Evolutionary conservation across 2,113 vertebrate species (phyloP), one percentile per base, ranked within the genome.

Genomic region (Periophthalmus modestus): DNA sequence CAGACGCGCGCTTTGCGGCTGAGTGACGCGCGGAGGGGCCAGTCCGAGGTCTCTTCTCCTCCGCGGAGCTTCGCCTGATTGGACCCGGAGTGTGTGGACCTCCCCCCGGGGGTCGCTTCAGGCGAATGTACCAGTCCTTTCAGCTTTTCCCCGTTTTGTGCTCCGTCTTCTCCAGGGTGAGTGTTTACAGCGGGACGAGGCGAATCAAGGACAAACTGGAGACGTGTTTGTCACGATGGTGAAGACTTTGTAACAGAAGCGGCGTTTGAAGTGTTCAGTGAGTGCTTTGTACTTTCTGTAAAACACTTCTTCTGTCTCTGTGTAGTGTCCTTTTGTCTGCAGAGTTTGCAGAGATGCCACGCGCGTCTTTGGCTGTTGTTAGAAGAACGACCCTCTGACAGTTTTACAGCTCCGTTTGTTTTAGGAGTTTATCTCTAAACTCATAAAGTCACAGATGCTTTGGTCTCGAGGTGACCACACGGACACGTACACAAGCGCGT

Each of bases 151-250:
- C 76, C 63, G 1, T 55, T 63, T 63, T 69, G 73, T 39, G 1
- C 36, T 39, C 36, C 14, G 10, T 16, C 23, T n/a, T n/a, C n/a
- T n/a, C n/a, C n/a, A n/a, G n/a, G 18, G 19, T 5, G 13, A 59
- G 69, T 36, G 77, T 77, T 73, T 48, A 46, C 46, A n/a, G 36
- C 34, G 55, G 78, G 69, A 1, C 34, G 33, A 77, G 70, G 66
- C 12, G 65, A 50, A 71, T 69, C 7, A 69, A 85, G 66, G 83
- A 70, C 80, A 82, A 62, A 34, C 71, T 11, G 39, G 18, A 59
- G 55, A 15, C 66, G 23, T 24, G 3, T 11, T 5, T 43, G 34
- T 21, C 55, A 39, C 67, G 43, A 77, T 87, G 87, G 36, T 24
- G 23, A 9, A 18, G 62, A 10, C n/a, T 47, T 57, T 47, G 7